These are phyloP conservation scores for Drosophila prosaltans DNA, from an alignment of 1,140 invertebrate species.

Conservation along the genomic window DNA sequence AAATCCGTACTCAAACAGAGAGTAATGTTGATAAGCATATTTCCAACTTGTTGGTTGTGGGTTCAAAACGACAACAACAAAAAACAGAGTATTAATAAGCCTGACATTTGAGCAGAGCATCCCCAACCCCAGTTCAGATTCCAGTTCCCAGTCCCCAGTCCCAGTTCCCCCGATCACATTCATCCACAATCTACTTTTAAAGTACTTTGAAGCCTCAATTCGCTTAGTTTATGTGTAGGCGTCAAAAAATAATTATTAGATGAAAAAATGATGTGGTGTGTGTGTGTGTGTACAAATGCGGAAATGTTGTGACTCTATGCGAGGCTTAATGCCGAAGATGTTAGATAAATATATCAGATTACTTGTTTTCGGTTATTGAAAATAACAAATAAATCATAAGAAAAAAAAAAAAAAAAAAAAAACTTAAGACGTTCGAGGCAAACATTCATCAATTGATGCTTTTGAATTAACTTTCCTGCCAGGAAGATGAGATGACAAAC, in stretches of 20 bases:
- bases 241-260: constrained; percentile 77
- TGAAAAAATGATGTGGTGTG: neutral
- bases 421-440: neutral
- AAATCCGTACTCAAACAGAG: constrained; percentile 47
- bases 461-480: neutral
- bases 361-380: constrained; percentile 55
- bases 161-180: constrained; percentile 1
- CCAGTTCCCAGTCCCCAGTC: constrained; percentile 28
- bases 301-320: constrained; percentile 58
- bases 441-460: constrained; percentile 14
- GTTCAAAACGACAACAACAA: constrained; percentile 7
- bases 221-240: constrained; percentile 55
- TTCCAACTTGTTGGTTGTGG: constrained; percentile 20
- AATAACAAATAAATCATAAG: constrained; percentile 27
- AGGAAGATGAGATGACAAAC: constrained; percentile 4
- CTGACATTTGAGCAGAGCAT: constrained; percentile 72
- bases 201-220: constrained; percentile 24
- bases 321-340: constrained; percentile 75
- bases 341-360: constrained; percentile 79
- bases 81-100: constrained; percentile 61
- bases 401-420: neutral
- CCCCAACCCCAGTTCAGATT: constrained; percentile 23
- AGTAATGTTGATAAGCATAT: constrained; percentile 38
- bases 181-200: constrained; percentile 32
- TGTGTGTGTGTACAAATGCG: constrained; percentile 54